Evolutionary conservation across 2,888 invertebrate genomes (phyloP).

Genomic region (Sphaerophoria rueppellii): DNA sequence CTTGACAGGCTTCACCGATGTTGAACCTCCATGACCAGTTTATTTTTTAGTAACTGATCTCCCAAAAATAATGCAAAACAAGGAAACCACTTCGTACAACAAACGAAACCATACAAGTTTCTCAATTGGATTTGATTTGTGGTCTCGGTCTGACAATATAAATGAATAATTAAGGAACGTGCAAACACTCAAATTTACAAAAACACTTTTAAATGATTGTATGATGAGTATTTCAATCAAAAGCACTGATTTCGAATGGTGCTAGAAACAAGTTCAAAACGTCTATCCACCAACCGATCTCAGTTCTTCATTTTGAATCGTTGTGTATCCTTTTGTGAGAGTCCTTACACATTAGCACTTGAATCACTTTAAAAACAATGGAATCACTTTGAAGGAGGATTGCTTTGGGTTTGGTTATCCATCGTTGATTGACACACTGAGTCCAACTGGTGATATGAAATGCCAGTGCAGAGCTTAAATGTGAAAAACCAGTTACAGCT

Average conservation of each 20-base stretch:
- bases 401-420: slow-evolving; percentile 52
- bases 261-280: slow-evolving; percentile 76
- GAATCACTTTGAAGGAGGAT: slow-evolving; percentile 13
- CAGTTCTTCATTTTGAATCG: slow-evolving; percentile 79
- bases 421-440: slow-evolving; percentile 67
- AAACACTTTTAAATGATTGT: neutral
- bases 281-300: slow-evolving; percentile 81
- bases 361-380: slow-evolving; percentile 39
- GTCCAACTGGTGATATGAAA: slow-evolving; percentile 67
- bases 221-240: slow-evolving; percentile 76
- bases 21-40: slow-evolving; percentile 14
- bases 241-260: slow-evolving; percentile 82
- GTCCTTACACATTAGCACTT: slow-evolving; percentile 49
- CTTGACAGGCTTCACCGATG: slow-evolving; percentile 25
- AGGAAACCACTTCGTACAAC: slow-evolving; percentile 7
- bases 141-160: slow-evolving; percentile 22
- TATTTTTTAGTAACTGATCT: slow-evolving; percentile 16
- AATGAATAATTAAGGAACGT: neutral
- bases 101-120: slow-evolving; percentile 34
- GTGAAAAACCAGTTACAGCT: slow-evolving; percentile 81
- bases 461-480: slow-evolving; percentile 77
- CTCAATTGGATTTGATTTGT: slow-evolving; percentile 10
- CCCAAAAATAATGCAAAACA: neutral
- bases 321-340: slow-evolving; percentile 35
- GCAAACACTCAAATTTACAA: neutral